Evolutionary conservation across 2,797 vertebrate species (phyloP), one percentile per base, ranked within the genome.

Genomic region (Pseudochaenichthys georgianus): DNA sequence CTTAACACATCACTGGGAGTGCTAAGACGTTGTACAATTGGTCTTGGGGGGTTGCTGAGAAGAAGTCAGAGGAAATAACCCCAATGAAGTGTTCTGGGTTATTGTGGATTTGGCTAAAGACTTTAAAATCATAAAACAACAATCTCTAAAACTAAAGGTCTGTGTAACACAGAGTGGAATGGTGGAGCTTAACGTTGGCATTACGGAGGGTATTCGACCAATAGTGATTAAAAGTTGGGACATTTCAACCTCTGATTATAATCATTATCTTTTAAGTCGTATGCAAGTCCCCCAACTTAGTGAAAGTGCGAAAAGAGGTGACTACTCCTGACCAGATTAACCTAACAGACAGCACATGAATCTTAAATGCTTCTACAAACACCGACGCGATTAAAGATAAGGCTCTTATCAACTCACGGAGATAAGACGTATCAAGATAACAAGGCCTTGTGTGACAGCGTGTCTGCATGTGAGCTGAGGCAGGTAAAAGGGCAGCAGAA

Each of bases 371-470:
- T 77, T 80, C 61, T 2, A 53, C 19, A 81, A 73, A 85, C 46
- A 71, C 6, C 1, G 28, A 43, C 75, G n/a, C 47, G 61, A 80
- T 78, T 54, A 46, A 61, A 78, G 68, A 70, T 75, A 57, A 52
- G 46, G 12, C 19, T 45, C 5, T 71, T 54, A 64, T 71, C 50
- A 38, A 28, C 46, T 58, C 43, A 43, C 52, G 15, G 16, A 61
- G 73, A 85, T 67, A 69, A 80, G 66, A 61, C 23, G 4, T 59
- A 64, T 74, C 45, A 45, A 66, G 75, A 75, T 72, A 79, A 82
- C 38, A 3, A 23, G n/a, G 51, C 48, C 11, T 21, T 60, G 57
- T 31, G 60, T 72, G 67, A 63, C 64, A 28, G n/a, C 67, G 54
- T 21, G 67, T 66, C 66, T 68, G 70, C 19, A 1, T 50, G 64